Conservation (phyloP, 2,888 invertebrate genomes). For the Limnephilus auricula region DNA sequence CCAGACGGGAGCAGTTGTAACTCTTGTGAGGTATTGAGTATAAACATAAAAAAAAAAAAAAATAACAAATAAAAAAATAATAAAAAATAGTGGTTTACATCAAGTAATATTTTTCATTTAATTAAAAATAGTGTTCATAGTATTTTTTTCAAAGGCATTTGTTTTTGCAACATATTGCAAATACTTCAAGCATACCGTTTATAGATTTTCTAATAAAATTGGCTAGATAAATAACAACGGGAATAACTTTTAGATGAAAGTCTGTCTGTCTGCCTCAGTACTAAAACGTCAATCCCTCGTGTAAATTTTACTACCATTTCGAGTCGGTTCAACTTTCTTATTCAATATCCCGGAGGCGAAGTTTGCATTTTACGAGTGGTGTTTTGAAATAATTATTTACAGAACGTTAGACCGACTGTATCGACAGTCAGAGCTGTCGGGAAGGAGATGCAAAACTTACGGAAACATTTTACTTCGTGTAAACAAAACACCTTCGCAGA, state of each 20-base stretch:
- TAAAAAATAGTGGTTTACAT: no score
- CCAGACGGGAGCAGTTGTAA: no score
- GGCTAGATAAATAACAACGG: not conserved
- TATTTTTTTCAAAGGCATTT: not conserved
- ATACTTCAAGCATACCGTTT: not conserved
- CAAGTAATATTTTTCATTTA: no score
- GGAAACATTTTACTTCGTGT: not conserved
- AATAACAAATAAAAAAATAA: no score
- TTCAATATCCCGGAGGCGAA: constrained; percentile 15
- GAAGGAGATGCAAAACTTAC: not conserved
- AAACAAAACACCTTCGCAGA: not conserved
- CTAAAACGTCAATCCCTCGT: constrained; percentile 20
- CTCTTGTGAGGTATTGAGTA: no score
- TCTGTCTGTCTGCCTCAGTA: not conserved
- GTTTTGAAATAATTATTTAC: constrained; percentile 42
- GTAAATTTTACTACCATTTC: constrained; percentile 24
- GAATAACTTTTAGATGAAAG: not conserved
- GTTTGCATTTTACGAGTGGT: constrained; percentile 34
- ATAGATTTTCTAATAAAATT: not conserved
- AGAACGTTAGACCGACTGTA: not conserved
- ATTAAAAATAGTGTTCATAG: no score
- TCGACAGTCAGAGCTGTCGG: not conserved
- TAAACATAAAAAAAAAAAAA: no score
- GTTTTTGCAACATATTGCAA: not conserved
- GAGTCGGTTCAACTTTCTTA: constrained; percentile 39